Evolutionary conservation across 2,797 vertebrate species (phyloP).

Genomic region (Ctenosaura bakeri): DNA sequence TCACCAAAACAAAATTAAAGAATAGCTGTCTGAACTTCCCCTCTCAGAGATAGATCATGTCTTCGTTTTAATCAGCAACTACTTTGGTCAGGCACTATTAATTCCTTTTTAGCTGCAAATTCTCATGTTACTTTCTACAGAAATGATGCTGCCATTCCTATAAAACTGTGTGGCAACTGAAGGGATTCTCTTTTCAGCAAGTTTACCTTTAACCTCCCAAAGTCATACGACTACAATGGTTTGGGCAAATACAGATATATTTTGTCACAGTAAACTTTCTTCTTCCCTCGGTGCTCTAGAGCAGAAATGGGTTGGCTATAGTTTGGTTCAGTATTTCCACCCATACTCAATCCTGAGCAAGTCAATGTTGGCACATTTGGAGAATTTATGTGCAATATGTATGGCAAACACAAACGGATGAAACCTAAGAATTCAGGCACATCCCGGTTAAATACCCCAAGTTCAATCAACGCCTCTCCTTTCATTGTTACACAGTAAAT

Average conservation of each 20-base stretch:
- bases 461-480: not conserved
- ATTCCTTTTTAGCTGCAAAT: not conserved
- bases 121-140: conserved; percentile 13
- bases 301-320: conserved; percentile 11
- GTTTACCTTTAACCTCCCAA: not conserved
- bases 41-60: not conserved
- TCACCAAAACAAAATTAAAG: not conserved
- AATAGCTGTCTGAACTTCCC: no score
- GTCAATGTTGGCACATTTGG: not conserved
- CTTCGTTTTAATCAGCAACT: not conserved
- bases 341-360: conserved; percentile 3
- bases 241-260: not conserved
- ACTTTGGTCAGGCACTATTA: not conserved
- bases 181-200: not conserved
- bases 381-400: not conserved
- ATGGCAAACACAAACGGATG: not conserved
- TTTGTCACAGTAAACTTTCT: not conserved
- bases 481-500: not conserved
- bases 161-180: not conserved
- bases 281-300: not conserved
- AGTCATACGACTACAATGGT: not conserved
- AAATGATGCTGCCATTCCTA: not conserved
- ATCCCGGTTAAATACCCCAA: not conserved
- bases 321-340: not conserved
- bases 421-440: not conserved